Base-by-base conservation (phyloP, 2,113 vertebrate genomes). In the Irena cyanogastra region DNA sequence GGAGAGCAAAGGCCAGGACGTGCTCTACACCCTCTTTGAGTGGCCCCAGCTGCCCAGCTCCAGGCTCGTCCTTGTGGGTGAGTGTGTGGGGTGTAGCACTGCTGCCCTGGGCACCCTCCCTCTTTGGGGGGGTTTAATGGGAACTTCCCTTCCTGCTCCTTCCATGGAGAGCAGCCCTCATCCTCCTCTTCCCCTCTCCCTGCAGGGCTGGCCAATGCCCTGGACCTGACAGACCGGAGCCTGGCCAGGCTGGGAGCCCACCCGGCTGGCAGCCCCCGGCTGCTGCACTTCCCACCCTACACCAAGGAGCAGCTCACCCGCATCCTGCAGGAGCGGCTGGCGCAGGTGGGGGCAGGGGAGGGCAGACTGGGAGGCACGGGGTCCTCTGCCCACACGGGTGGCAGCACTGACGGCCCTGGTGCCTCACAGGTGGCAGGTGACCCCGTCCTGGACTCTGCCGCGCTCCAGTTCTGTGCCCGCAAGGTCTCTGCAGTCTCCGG, bases 1-100 rank as follows among this genome's bases (percentile, higher is more conserved):
- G 97, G 99, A 99, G 96, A 99, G 99, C 90, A 99, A 98, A 91
- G 97, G 98, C 16, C 99, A 99, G 93, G 99, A 99, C 3, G 99
- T 99, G 42, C 98, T 99, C 11, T 99, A 99, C 97, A 99, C 98
- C 9, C 97, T 99, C 52, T 99, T 99, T 37, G 99, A 99, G 60
- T 99, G 99, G 99, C 98, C 99, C 0, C 97, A 94, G 95, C 98
- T 99, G 39, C 96, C 96, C 6, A 61, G 74, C 68, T 99, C 99
- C 41, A 98, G 99, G 33, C 96, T 99, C 1, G 97, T 99, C 85
- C 98, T 99, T 2, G 97, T 99, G 20, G 99, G 99, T 99, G 79
- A 98, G 98, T 95, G 33, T 44, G 19, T 2, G 1, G 49, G 31
- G 7, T 53, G 53, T 6, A 19, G 37, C 30, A 6, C 35, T 70